Conservation (phyloP, 2,113 vertebrate genomes). For the Sceloporus tristichus region DNA sequence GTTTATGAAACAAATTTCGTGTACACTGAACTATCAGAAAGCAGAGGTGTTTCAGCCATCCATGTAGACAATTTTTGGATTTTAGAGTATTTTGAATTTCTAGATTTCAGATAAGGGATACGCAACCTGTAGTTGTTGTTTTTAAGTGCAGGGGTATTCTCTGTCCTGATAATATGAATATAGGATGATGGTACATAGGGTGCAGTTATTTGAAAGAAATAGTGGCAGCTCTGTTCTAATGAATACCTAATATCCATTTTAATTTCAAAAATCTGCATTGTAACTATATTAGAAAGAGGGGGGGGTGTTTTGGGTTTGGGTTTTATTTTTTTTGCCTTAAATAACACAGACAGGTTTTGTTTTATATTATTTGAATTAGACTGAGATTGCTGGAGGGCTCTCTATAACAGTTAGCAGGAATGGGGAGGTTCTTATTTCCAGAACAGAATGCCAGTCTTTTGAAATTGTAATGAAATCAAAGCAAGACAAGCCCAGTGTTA, state of each 20-base stretch:
- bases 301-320: not conserved
- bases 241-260: constrained; percentile 23
- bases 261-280: not conserved
- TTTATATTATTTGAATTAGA: constrained; percentile 11
- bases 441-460: constrained; percentile 41
- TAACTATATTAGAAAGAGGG: not conserved
- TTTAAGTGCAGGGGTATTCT: not conserved
- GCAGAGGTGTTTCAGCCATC: too few species aligned
- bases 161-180: too few species aligned
- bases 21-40: too few species aligned
- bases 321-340: not conserved
- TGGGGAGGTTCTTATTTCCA: constrained; percentile 12
- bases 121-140: too few species aligned
- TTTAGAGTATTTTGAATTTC: too few species aligned
- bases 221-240: constrained; percentile 25
- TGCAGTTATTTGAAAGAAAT: not conserved
- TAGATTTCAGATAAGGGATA: too few species aligned
- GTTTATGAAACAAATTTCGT: too few species aligned
- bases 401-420: constrained; percentile 17
- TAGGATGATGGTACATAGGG: not conserved
- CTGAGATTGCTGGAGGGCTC: constrained; percentile 33
- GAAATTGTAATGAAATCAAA: constrained; percentile 62
- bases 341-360: not conserved
- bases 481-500: constrained; percentile 62
- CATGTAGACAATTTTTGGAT: too few species aligned